Conservation (phyloP, 1,140 invertebrate species). For the Chlorops oryzae region DNA sequence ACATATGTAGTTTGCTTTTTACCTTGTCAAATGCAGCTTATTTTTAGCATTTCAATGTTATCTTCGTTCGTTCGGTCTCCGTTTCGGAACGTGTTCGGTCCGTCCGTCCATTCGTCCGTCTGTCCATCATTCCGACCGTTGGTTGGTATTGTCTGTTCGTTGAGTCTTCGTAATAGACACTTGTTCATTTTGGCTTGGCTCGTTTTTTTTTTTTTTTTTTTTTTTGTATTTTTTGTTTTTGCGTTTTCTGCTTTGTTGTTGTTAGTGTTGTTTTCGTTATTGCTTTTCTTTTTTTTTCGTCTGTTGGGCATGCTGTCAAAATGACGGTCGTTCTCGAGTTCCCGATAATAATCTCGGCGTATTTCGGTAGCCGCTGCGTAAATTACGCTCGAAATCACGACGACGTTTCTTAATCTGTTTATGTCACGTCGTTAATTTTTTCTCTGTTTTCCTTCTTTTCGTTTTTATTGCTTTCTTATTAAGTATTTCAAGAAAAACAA, state of each 20-base stretch:
- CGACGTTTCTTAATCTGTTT: conserved; percentile 24
- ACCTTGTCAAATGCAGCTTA: too few relatives aligned
- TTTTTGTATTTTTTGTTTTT: not conserved
- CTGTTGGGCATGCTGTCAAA: conserved; percentile 4
- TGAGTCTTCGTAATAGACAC: not conserved
- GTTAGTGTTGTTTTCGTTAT: not conserved
- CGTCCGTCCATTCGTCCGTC: not conserved
- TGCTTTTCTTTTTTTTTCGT: not conserved
- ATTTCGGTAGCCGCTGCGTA: conserved; percentile 47
- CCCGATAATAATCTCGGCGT: conserved; percentile 29
- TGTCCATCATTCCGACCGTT: too few relatives aligned
- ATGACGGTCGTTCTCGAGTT: conserved; percentile 3
- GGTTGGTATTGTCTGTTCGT: conserved; percentile 20
- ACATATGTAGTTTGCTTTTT: too few relatives aligned
- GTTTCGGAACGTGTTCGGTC: not conserved
- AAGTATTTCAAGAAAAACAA: too few relatives aligned
- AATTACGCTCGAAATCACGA: conserved; percentile 34
- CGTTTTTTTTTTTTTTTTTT: not conserved
- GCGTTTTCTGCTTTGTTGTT: not conserved
- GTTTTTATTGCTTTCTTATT: conserved; percentile 6
- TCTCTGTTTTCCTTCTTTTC: conserved; percentile 3
- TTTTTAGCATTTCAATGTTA: too few relatives aligned
- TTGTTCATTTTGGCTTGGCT: not conserved
- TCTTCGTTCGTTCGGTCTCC: too few relatives aligned
- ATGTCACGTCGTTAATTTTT: conserved; percentile 38